Conservation (phyloP, 2,888 invertebrate species). For the Apodemia duryi region DNA sequence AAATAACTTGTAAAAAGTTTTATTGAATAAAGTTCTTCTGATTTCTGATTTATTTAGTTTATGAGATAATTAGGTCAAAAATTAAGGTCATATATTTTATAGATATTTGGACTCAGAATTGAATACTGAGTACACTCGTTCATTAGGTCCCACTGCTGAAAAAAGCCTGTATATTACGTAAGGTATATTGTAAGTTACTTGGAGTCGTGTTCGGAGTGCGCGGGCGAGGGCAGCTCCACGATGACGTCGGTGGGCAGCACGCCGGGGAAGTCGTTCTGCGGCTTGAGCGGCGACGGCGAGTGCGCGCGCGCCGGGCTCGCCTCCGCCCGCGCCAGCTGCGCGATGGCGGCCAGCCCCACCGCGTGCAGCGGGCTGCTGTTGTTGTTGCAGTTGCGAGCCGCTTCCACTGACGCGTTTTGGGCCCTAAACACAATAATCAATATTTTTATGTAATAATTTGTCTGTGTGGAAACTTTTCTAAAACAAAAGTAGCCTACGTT, state of each 20-base stretch:
- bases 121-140: too few species aligned
- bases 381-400: slow-evolving; percentile 75
- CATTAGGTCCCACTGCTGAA: too few species aligned
- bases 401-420: slow-evolving; percentile 60
- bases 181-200: slow-evolving; percentile 36
- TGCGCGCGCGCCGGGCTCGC: slow-evolving; percentile 48
- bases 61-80: too few species aligned
- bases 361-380: slow-evolving; percentile 83
- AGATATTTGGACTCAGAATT: too few species aligned
- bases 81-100: too few species aligned
- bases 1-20: too few species aligned
- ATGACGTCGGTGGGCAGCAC: slow-evolving; percentile 73
- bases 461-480: too few species aligned
- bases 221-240: slow-evolving; percentile 65
- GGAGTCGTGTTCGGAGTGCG: slow-evolving; percentile 43
- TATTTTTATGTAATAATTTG: neutral
- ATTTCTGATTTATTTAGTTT: too few species aligned
- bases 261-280: slow-evolving; percentile 59
- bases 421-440: slow-evolving; percentile 38
- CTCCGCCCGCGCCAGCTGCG: slow-evolving; percentile 84
- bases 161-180: too few species aligned
- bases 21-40: too few species aligned
- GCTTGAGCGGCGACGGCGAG: slow-evolving; percentile 42
- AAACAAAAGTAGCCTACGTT: too few species aligned
- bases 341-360: slow-evolving; percentile 88